These are phyloP conservation scores for Lophotis ruficrista DNA, from an alignment of 2,113 vertebrate species.

Conservation along the genomic window DNA sequence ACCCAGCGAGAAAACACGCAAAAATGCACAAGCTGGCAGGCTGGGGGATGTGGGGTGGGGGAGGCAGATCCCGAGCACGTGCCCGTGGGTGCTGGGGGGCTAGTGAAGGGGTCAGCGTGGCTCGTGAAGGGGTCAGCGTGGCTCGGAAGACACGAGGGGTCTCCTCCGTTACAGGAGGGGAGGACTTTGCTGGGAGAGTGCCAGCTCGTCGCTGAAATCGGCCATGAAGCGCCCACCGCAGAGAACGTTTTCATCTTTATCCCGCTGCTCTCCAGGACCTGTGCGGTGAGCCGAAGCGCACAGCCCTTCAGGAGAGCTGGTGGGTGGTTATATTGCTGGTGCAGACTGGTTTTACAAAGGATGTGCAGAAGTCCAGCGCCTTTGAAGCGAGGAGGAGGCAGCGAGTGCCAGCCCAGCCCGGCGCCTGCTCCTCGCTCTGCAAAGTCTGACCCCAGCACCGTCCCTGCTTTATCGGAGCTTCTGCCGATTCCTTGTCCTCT, in stretches of 20 bases:
- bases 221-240: not conserved
- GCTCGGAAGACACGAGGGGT: fast-evolving
- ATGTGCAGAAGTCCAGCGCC: not conserved
- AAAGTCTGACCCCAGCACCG: fast-evolving
- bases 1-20: constrained; percentile 75
- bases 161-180: not conserved
- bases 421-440: not conserved
- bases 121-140: not conserved
- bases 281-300: fast-evolving
- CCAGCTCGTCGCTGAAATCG: not conserved
- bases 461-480: not conserved
- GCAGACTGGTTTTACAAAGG: not conserved
- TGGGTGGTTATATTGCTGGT: not conserved
- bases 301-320: not conserved
- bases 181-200: not conserved
- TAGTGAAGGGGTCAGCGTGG: not conserved
- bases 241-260: not conserved
- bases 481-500: not conserved
- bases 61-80: not conserved
- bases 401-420: not conserved
- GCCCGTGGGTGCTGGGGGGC: not conserved
- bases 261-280: not conserved
- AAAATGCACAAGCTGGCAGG: constrained; percentile 72
- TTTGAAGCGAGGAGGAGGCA: not conserved
- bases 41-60: not conserved